A percentile compares a stretch with the other conserved stretches of the same genome.
Evolutionary conservation across 2,888 invertebrate genomes (phyloP).

Genomic region (Apodemia duryi): DNA sequence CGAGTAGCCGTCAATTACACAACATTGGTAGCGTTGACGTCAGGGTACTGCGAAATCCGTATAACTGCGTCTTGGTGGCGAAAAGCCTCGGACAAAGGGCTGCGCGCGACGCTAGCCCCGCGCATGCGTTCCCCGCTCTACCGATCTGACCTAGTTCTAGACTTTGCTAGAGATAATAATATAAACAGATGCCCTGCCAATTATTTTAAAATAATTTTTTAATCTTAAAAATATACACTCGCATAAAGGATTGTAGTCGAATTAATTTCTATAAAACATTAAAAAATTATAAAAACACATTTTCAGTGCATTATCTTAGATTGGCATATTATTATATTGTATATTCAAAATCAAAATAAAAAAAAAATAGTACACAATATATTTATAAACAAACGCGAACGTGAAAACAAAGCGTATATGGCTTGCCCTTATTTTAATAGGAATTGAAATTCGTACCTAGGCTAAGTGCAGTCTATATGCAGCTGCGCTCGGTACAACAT

Average conservation of each 20-base stretch:
- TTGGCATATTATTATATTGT: too few relatives aligned
- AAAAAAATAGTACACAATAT: background rate
- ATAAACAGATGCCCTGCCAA: conserved; percentile 15
- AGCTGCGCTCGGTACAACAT: conserved; percentile 30
- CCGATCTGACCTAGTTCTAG: conserved; percentile 51
- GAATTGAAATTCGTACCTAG: conserved; percentile 23
- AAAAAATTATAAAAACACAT: too few relatives aligned
- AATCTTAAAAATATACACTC: too few relatives aligned
- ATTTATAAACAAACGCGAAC: conserved; percentile 18
- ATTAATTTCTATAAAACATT: too few relatives aligned
- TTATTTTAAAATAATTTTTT: background rate
- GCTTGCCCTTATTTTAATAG: conserved; percentile 17
- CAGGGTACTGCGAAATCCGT: conserved; percentile 44
- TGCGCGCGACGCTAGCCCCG: conserved; percentile 36
- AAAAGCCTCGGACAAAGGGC: conserved; percentile 34
- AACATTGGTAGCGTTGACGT: conserved; percentile 41
- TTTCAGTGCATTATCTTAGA: too few relatives aligned
- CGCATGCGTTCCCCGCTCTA: conserved; percentile 44
- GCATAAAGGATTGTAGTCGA: too few relatives aligned
- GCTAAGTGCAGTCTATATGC: conserved; percentile 35
- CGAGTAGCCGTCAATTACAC: conserved; percentile 49
- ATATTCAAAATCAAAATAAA: background rate
- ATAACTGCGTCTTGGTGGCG: conserved; percentile 38
- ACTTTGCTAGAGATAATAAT: conserved; percentile 32
- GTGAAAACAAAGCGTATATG: conserved; percentile 17